Evolutionary conservation across 2,113 vertebrate genomes (phyloP), one percentile per base, ranked within the genome.

Genomic region (Silurus glanis): DNA sequence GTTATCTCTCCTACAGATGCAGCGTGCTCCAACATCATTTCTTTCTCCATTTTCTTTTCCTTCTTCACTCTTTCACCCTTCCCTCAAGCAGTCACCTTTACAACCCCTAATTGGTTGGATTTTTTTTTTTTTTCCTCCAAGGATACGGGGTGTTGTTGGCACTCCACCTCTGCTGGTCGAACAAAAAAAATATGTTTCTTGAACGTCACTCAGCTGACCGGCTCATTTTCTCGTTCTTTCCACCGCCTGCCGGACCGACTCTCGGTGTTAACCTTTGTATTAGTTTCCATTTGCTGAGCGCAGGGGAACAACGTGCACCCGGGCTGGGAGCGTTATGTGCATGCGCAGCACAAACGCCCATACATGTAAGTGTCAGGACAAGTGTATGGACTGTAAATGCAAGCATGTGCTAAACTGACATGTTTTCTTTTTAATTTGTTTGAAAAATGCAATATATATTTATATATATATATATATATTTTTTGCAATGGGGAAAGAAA

Each of bases 261-360:
- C 75, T 90, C 88, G 89, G 80, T 76, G 88, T 92, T 95, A 93
- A 93, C 94, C 93, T 94, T 94, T 93, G 91, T 90, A 91, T 93
- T 90, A 90, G 87, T 64, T 80, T 66, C 66, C 88, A 89, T 93
- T 92, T 93, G 91, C 91, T 76, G 78, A 90, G 87, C 83, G 87
- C 71, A 58, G 58, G 69, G 62, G 87, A 80, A 79, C 80, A 89
- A 88, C 85, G 84, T 86, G 10, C 23, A 85, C 87, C 17, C 61
- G 7, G 61, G 59, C 76, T 51, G 71, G 28, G 47, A 0, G 67
- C 28, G 17, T 53, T 81, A 25, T 85, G 49, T 69, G 85, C 49
- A 56, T 64, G 28, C 13, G 2, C 1, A 21, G 12, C 23, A 25
- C 25, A 37, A 37, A 10, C n/a, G 71, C 14, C 17, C 37, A 8